A percentile compares a stretch with the other conserved stretches of the same genome.
These are phyloP conservation scores for Menura novaehollandiae DNA, from an alignment of 2,113 vertebrate genomes.

Conservation along the genomic window DNA sequence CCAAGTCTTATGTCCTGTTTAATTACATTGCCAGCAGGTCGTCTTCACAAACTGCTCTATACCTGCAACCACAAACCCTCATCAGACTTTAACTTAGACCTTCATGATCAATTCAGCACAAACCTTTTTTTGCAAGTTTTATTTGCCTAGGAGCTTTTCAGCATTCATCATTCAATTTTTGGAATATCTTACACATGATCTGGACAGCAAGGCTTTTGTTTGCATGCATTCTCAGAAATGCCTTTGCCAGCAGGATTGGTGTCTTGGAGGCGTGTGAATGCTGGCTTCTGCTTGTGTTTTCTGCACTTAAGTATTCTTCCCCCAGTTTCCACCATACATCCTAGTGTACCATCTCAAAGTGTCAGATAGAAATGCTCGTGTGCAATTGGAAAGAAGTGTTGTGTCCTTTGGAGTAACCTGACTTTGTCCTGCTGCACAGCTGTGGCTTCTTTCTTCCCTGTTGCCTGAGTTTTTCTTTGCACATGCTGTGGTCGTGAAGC, in stretches of 20 bases:
- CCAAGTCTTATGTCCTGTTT: background rate
- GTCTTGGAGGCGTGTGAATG: background rate
- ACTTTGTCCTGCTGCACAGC: background rate
- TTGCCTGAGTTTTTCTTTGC: background rate
- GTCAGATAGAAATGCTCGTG: background rate
- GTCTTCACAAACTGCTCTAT: background rate
- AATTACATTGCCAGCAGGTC: background rate
- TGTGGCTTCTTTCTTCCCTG: background rate
- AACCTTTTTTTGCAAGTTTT: background rate
- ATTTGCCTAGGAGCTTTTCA: background rate
- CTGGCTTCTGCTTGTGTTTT: background rate
- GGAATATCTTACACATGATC: background rate
- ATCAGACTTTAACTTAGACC: background rate
- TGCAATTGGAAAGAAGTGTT: background rate
- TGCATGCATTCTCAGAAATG: background rate
- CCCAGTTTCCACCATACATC: rapidly evolving
- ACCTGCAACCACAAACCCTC: background rate
- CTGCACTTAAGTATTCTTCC: background rate
- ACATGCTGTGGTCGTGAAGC: background rate
- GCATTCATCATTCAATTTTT: background rate
- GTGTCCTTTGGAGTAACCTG: background rate
- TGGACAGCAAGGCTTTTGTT: background rate
- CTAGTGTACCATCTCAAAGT: background rate
- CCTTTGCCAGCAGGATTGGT: background rate
- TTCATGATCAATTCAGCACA: background rate